Evolutionary conservation across 2,113 vertebrate genomes (phyloP).

Genomic region (Globicephala melas): DNA sequence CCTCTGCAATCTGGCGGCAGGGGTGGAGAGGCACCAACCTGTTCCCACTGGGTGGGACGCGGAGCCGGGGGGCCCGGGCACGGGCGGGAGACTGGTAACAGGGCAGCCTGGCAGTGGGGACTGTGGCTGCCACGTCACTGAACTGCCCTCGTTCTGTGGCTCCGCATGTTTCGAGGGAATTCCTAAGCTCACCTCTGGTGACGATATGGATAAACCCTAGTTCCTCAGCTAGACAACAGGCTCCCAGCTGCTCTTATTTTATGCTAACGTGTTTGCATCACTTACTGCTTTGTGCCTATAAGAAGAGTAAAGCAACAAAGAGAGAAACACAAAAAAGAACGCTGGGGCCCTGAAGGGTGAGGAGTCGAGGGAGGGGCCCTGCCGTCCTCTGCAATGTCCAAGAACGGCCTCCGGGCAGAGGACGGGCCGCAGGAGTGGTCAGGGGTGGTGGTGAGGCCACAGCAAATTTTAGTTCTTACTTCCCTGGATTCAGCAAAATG

Average conservation of each 20-base stretch:
- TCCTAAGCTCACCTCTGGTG: accelerated
- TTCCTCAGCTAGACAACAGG: accelerated
- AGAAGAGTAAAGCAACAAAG: accelerated
- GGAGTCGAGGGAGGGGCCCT: neutral
- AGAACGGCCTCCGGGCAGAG: accelerated
- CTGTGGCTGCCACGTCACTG: accelerated
- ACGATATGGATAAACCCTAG: accelerated
- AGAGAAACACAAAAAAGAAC: neutral
- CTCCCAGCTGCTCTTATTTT: accelerated
- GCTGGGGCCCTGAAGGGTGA: accelerated
- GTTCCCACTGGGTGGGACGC: accelerated
- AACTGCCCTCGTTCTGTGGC: accelerated
- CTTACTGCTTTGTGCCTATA: neutral
- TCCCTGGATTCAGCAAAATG: accelerated
- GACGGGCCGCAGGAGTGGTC: accelerated
- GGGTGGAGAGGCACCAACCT: neutral
- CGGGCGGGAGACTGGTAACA: too few relatives aligned
- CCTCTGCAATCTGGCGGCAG: neutral
- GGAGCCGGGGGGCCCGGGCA: too few relatives aligned
- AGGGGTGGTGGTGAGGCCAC: accelerated
- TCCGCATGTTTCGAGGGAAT: accelerated
- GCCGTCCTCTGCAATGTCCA: too few relatives aligned
- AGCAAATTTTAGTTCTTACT: neutral
- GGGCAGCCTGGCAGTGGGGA: neutral
- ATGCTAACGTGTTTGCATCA: accelerated